Evolutionary conservation across 1,140 invertebrate genomes (phyloP).

Genomic region (Dreissena polymorpha): DNA sequence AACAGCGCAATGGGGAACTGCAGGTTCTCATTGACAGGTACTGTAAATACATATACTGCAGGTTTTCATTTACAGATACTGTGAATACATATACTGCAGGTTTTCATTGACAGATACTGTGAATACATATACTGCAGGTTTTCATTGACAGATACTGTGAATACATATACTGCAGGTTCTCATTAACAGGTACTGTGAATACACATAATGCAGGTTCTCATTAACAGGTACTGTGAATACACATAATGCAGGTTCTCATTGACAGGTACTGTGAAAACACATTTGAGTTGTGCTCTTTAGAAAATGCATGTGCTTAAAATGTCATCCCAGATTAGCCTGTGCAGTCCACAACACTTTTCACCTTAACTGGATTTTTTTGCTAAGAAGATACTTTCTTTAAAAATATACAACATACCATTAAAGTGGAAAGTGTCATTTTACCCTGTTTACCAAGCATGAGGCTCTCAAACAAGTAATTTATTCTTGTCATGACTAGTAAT

Average conservation of each 20-base stretch:
- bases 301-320: too few relatives aligned
- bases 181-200: constrained; percentile 30
- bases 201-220: constrained; percentile 60
- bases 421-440: too few relatives aligned
- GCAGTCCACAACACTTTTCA: too few relatives aligned
- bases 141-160: constrained; percentile 45
- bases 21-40: constrained; percentile 52
- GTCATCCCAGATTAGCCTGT: too few relatives aligned
- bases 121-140: constrained; percentile 51
- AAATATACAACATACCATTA: too few relatives aligned
- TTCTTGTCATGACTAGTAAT: too few relatives aligned
- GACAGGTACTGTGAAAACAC: constrained; percentile 9
- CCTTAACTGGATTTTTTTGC: too few relatives aligned
- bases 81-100: constrained; percentile 50
- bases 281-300: too few relatives aligned
- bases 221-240: constrained; percentile 26
- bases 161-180: constrained; percentile 57
- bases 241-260: constrained; percentile 61
- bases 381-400: too few relatives aligned
- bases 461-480: too few relatives aligned
- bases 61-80: constrained; percentile 46
- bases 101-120: constrained; percentile 46
- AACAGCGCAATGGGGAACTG: constrained; percentile 68
- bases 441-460: too few relatives aligned
- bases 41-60: constrained; percentile 50